Evolutionary conservation across 2,113 vertebrate species (phyloP), one percentile per base, ranked within the genome.

Genomic region (Apodemus speciosus): DNA sequence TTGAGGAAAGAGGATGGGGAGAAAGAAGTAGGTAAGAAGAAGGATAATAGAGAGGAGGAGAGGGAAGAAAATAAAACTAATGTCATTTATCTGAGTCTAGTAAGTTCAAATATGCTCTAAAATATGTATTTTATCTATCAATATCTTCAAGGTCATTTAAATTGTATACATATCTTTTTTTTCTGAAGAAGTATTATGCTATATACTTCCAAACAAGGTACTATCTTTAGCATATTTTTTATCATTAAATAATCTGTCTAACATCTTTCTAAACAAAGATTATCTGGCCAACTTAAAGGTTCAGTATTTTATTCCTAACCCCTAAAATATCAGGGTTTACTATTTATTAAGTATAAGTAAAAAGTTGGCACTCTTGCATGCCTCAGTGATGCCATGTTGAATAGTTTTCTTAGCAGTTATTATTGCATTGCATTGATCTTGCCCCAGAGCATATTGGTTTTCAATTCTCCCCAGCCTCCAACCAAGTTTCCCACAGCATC

Each of bases 71-170:
- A 35, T 46, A 23, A 87, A 20, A 60, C 16, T 73, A 56, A 5
- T 0, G n/a, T 20, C 6, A 43, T 30, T 18, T 5, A 9, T 49
- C 30, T 60, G 35, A 16, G 27, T 4, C 30, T 4, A 53, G 14
- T 68, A 89, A 89, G 14, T 8, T 89, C 76, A 71, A 94, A 43
- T 58, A 83, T 85, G 18, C 32, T 60, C 27, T 53, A n/a, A 92
- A 71, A 71, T 58, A 23, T 38, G 15, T 58, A 18, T 49, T 62
- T 62, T 60, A 75, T 46, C 10, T 75, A 66, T 72, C 56, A 60
- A n/a, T n/a, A 30, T 76, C 6, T 90, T 79, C 5, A 84, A 73
- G 14, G 20, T 91, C 69, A 75, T 3, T 87, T 77, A 83, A 95
- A n/a, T 87, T 56, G 8, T 71, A 8, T 68, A 51, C 16, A 38